Evolutionary conservation across 2,888 invertebrate genomes (phyloP), one percentile per base, ranked within the genome.

Genomic region (Pyrocoelia pectoralis): DNA sequence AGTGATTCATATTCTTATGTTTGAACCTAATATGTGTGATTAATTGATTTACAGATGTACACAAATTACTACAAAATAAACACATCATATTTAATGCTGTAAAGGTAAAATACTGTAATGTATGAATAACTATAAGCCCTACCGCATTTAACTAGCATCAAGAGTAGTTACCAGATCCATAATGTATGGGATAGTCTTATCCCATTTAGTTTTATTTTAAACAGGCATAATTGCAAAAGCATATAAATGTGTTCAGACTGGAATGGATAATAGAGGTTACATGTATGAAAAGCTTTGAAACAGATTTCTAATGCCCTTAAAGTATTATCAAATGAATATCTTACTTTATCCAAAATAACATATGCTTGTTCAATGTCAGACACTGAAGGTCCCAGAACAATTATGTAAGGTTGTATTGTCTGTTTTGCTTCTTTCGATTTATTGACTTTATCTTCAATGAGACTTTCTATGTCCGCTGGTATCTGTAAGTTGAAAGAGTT

Each of bases 181-280:
- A 52, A 52, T 52, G 28, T 28, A 33, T 10, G 52, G 52, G 14
- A 52, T 33, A 2, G 28, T 13, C 12, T n/a, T 52, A n/a, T 52
- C 52, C n/a, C 13, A n/a, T 52, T 12, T 10, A 5, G 33, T 28
- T 14, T 33, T 28, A 52, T 28, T 14, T 52, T 29, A 52, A 13
- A 52, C 9, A 52, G 13, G 13, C 33, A 12, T n/a, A 13, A 13
- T 40, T 40, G 40, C n/a, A 40, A 2, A 4, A 40, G 40, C 40
- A 40, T 12, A n/a, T 13, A 40, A 4, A 40, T 6, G n/a, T 13
- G 40, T 13, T 40, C 40, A 12, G 6, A n/a, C 8, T 40, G 40
- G 4, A 13, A 13, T 2, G 40, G 40, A n/a, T 40, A 40, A 13
- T 13, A 12, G 2, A 13, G 4, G 8, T 40, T 40, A 3, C n/a